Evolutionary conservation across 2,888 invertebrate genomes (phyloP).

Genomic region (Agrilus cyanescens): DNA sequence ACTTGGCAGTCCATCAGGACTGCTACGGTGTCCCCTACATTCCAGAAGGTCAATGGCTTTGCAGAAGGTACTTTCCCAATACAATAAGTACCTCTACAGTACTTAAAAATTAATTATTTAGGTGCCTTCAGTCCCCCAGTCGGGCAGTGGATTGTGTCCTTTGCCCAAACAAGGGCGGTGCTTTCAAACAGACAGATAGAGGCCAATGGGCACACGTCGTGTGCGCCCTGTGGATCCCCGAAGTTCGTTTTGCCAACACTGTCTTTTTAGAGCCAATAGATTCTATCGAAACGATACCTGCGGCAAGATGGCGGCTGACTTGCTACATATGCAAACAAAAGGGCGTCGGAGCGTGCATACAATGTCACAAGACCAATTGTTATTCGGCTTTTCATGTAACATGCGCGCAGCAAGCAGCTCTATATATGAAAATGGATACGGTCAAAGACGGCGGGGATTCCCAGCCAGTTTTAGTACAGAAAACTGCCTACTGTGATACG

Average conservation of each 20-base stretch:
- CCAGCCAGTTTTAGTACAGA: constrained; percentile 76
- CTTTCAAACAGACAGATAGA: constrained; percentile 96
- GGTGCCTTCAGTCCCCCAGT: constrained; percentile 90
- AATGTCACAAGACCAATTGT: constrained; percentile 93
- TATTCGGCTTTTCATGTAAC: constrained; percentile 99
- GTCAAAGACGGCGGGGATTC: constrained; percentile 45
- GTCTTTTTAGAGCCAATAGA: constrained; percentile 97
- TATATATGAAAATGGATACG: constrained; percentile 96
- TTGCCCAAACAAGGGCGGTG: constrained; percentile 95
- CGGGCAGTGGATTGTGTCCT: constrained; percentile 93
- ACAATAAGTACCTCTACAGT: background rate
- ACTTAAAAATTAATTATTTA: background rate
- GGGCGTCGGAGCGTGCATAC: constrained; percentile 91
- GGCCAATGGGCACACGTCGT: constrained; percentile 97
- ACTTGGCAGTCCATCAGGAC: constrained; percentile 97
- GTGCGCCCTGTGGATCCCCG: constrained; percentile 98
- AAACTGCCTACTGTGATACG: constrained; percentile 91
- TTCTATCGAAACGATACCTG: constrained; percentile 90
- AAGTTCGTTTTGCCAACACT: constrained; percentile 95
- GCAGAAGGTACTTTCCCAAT: constrained; percentile 42
- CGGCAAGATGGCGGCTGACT: constrained; percentile 90
- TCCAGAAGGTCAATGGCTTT: constrained; percentile 79
- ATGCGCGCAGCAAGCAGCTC: constrained; percentile 90
- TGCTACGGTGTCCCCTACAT: constrained; percentile 79
- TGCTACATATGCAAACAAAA: constrained; percentile 95